Conservation (phyloP, 2,888 invertebrate genomes). For the Liposcelis brunnea region DNA sequence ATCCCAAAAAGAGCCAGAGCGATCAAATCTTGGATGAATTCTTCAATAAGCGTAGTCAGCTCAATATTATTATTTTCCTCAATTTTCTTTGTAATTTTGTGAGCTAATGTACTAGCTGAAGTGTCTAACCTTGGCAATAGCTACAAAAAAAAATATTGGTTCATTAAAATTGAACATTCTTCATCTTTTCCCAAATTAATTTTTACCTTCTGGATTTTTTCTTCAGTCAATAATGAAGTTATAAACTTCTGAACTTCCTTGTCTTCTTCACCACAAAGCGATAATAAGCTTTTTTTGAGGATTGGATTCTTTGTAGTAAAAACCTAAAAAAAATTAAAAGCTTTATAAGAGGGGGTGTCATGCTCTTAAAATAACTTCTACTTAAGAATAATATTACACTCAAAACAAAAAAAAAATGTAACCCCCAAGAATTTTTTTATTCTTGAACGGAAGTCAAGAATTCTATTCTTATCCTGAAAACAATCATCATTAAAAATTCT, state of each 20-base stretch:
- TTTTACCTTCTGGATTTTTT: conserved; percentile 14
- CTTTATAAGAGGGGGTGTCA: too few species aligned
- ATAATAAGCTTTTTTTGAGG: conserved; percentile 13
- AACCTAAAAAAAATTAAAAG: conserved; percentile 13
- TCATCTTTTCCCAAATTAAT: too few species aligned
- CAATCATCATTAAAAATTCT: too few species aligned
- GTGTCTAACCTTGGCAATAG: conserved; percentile 13
- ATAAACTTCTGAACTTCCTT: conserved; percentile 8
- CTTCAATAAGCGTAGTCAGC: conserved; percentile 12
- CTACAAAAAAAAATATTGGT: conserved; percentile 10
- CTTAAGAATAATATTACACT: too few species aligned
- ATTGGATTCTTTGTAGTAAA: conserved; percentile 12
- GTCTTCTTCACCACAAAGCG: conserved; percentile 10
- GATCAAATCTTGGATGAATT: conserved; percentile 13
- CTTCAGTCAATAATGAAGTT: background rate
- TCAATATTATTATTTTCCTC: conserved; percentile 10
- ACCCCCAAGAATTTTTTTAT: too few species aligned
- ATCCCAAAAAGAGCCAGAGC: conserved; percentile 14
- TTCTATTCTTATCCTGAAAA: too few species aligned
- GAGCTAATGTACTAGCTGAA: conserved; percentile 10
- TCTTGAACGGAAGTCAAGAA: too few species aligned
- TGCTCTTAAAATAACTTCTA: too few species aligned
- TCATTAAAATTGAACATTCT: background rate
- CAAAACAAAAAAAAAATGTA: too few species aligned
- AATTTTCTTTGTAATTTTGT: conserved; percentile 11